Base-by-base conservation (phyloP, 2,797 vertebrate genomes). In the Amazonetta brasiliensis region DNA sequence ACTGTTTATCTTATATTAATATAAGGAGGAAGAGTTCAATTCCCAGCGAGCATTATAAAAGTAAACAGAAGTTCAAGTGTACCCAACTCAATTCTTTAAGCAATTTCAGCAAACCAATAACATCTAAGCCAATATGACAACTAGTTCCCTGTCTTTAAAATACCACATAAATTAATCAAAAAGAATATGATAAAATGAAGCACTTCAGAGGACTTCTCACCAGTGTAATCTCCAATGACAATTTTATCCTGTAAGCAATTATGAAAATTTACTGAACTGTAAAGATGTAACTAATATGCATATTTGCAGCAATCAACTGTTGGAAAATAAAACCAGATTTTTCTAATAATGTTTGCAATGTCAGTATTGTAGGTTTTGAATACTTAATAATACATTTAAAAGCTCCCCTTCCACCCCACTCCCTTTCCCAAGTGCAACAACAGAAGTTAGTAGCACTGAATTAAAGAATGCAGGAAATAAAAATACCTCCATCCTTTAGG, bases 11-110 rank as follows among this genome's bases (percentile, higher is more conserved):
- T 46, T 59, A 3, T 25, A 80, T 86, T 85, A 72, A 79, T 89
- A 86, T 58, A 63, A 67, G 58, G 79, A 93, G 52, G 31, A 94
- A 93, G 58, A 88, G 33, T 86, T 87, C 55, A 89, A 87, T 69
- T 91, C 87, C 91, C 91, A 92, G 17, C 17, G 37, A 89, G 84
- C 41, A 72, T 74, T 85, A 77, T 39, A 64, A 92, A 84, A 93
- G 79, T 90, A 96, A 95, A 92, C 37, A 87, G 30, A 87, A 89
- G 44, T 54, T 92, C 84, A 87, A 92, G 8, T 44, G 9, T 12
- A 75, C 69, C 80, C 82, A 96, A 81, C 74, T 91, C 55, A 55
- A 81, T 77, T 83, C 74, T 73, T 64, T 48, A 76, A 88, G 82
- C 41, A 58, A 83, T 80, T 91, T 83, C 79, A 91, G 91, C 26